Base-by-base conservation (phyloP, 2,888 invertebrate species). In the Hyppa rectilinea region DNA sequence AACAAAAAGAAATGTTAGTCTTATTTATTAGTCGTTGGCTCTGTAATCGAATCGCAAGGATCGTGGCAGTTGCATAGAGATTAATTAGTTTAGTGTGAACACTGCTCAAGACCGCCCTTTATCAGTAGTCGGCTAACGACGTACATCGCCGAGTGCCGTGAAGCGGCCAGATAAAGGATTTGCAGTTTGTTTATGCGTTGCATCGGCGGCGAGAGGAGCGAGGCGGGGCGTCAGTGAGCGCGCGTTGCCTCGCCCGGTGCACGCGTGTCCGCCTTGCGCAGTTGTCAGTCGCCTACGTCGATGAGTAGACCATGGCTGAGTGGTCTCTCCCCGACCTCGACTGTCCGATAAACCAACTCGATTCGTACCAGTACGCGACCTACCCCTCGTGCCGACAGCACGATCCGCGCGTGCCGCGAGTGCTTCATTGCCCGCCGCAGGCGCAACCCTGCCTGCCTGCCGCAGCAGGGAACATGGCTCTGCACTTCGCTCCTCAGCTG, bases 181-280 rank as follows among this genome's bases (percentile, higher is more conserved):
- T 91, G 94, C 93, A 92, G 90, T 92, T 92, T 92, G 93, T 93
- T 93, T 91, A 92, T 91, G 90, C 90, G 90, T 91, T 90, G 91
- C 89, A 89, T 87, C 88, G 91, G 87, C 80, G 78, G 88, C 86
- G 87, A 82, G 88, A 86, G 89, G 83, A 87, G 87, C 86, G 87
- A 82, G 87, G 78, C 84, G 87, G 83, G 87, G 85, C 83, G 84
- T 87, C 91, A 93, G 93, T 93, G 91, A 87, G 92, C 92, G 89
- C 90, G 89, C 92, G 92, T 87, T 91, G 88, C 89, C 91, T 86
- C 81, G 87, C 85, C 85, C 82, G 89, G 80, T 92, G 91, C 93
- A 93, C 94, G 92, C 87, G 90, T 92, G 82, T 87, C 73, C 84
- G 71, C 68, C 78, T 86, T 84, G 88, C 91, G 89, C 87, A 92